Percentiles rank a stretch among this genome's conserved stretches.
Conservation (phyloP, 2,113 vertebrate species). For the Phyllostomus hastatus region DNA sequence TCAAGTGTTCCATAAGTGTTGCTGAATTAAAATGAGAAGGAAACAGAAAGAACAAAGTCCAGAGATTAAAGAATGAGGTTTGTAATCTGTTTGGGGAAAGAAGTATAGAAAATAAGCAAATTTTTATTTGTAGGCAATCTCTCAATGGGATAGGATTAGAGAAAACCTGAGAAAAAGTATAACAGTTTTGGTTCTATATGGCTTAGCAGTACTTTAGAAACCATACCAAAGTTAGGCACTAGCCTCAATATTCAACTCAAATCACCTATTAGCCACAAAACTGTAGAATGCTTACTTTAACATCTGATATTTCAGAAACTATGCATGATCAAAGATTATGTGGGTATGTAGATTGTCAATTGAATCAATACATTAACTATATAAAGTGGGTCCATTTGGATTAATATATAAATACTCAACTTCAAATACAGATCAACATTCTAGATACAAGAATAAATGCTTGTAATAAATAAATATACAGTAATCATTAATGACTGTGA, state of each 20-base stretch:
- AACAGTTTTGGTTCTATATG: neutral
- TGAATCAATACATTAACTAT: neutral
- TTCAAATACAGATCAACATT: constrained; percentile 10
- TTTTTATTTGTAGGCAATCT: neutral
- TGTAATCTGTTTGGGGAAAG: neutral
- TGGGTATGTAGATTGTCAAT: neutral
- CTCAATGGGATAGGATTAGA: neutral
- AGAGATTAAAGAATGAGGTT: neutral
- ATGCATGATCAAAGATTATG: neutral
- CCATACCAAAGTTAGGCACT: neutral
- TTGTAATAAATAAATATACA: too few species aligned
- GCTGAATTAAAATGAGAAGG: constrained; percentile 2
- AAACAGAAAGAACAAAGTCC: neutral
- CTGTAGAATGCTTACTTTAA: neutral
- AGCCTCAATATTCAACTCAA: neutral
- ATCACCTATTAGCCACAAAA: neutral
- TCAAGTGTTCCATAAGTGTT: neutral
- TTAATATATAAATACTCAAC: neutral
- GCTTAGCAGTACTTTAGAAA: neutral
- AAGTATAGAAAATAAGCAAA: neutral
- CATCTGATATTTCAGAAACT: neutral
- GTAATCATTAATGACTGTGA: neutral
- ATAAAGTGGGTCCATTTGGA: neutral
- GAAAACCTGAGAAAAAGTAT: neutral
- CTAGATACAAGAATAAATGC: neutral